phyloP scores from a whole-genome alignment of 2,888 invertebrate species.

The Lutraria lutraria region DNA sequence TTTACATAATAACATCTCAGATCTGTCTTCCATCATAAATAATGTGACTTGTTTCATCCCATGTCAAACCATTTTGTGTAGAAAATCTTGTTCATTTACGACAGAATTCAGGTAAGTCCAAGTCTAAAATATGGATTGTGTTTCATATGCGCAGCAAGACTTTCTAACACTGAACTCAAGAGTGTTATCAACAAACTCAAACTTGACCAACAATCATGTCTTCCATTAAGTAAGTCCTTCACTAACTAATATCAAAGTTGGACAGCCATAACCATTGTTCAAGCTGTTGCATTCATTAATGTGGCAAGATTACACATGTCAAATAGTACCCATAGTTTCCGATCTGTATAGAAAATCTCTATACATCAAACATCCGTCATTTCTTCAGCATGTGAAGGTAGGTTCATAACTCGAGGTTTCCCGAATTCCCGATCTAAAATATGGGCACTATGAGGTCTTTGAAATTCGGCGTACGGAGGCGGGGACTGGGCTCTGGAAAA shows the following conservation, averaged over 20 bases:
- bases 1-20: background rate
- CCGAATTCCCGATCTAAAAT: conserved; percentile 51
- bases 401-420: conserved; percentile 49
- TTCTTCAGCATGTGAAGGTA: conserved; percentile 64
- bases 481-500: conserved; percentile 55
- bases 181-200: too few relatives aligned
- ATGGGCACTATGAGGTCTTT: conserved; percentile 65
- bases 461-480: conserved; percentile 71
- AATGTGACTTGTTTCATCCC: background rate
- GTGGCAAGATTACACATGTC: background rate
- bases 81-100: too few relatives aligned
- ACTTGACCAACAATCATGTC: too few relatives aligned
- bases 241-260: too few relatives aligned
- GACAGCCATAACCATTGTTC: too few relatives aligned
- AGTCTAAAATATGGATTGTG: too few relatives aligned
- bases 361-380: conserved; percentile 59
- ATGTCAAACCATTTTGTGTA: too few relatives aligned
- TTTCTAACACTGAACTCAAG: too few relatives aligned
- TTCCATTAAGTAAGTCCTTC: too few relatives aligned
- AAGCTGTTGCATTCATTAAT: background rate
- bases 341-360: background rate
- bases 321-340: background rate
- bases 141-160: too few relatives aligned
- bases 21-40: background rate
- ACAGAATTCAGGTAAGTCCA: too few relatives aligned